These are phyloP conservation scores for Lordiphosa mommai DNA, from an alignment of 1,140 invertebrate genomes.

Conservation along the genomic window DNA sequence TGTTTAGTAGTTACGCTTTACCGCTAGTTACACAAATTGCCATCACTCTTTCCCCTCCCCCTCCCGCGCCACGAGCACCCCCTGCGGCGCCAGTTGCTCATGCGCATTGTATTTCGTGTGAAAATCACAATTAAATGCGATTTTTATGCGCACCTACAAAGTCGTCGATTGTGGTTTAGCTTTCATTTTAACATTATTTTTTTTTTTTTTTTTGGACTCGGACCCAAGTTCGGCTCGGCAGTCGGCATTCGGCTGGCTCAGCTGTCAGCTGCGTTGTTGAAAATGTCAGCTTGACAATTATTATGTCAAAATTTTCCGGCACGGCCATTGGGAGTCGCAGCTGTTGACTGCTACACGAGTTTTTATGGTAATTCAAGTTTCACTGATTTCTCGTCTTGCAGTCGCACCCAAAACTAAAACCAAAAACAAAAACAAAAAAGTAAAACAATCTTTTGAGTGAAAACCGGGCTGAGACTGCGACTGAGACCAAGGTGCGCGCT, in stretches of 20 bases:
- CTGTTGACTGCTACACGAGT: slow-evolving; percentile 76
- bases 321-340: slow-evolving; percentile 57
- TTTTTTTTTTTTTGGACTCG: slow-evolving; percentile 5
- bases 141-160: slow-evolving; percentile 74
- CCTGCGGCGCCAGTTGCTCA: slow-evolving; percentile 50
- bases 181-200: slow-evolving; percentile 25
- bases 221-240: slow-evolving; percentile 16
- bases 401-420: slow-evolving; percentile 63
- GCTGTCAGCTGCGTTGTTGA: slow-evolving; percentile 75
- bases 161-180: slow-evolving; percentile 43
- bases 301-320: slow-evolving; percentile 77
- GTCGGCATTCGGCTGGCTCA: slow-evolving; percentile 28
- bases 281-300: slow-evolving; percentile 79
- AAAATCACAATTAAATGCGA: slow-evolving; percentile 79
- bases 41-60: slow-evolving; percentile 6
- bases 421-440: slow-evolving; percentile 20
- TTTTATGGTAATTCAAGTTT: slow-evolving; percentile 78
- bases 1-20: slow-evolving; percentile 75
- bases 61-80: not conserved
- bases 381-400: slow-evolving; percentile 68
- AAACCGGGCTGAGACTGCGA: slow-evolving; percentile 32
- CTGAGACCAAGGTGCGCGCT: slow-evolving; percentile 39
- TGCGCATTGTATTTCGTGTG: slow-evolving; percentile 77
- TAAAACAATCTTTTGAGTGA: slow-evolving; percentile 41
- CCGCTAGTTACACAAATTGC: slow-evolving; percentile 76